phyloP scores from a whole-genome alignment of 2,797 vertebrate genomes.

The Crenuchus spilurus region DNA sequence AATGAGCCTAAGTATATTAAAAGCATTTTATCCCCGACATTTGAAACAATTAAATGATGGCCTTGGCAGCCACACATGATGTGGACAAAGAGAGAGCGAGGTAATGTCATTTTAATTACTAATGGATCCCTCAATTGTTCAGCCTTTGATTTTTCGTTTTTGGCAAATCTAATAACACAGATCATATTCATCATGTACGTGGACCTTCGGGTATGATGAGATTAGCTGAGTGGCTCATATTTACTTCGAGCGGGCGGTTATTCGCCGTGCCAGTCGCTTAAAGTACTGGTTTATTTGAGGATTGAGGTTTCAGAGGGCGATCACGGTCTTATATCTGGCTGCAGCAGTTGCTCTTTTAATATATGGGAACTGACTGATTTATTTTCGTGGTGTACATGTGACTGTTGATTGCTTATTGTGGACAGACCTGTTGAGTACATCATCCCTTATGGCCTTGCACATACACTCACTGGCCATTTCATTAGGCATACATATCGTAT shows the following conservation, averaged over 20 bases:
- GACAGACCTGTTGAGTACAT: constrained; percentile 24
- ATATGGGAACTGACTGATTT: constrained; percentile 48
- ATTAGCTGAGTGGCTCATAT: constrained; percentile 62
- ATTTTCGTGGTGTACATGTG: constrained; percentile 13
- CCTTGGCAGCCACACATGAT: constrained; percentile 70
- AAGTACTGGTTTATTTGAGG: constrained; percentile 74
- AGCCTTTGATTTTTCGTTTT: constrained; percentile 79
- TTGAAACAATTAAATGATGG: constrained; percentile 81
- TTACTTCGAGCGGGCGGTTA: constrained; percentile 73
- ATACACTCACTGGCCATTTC: no score
- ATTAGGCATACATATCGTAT: no score
- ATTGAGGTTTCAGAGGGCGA: constrained; percentile 61
- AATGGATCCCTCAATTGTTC: constrained; percentile 80
- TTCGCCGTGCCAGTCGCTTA: constrained; percentile 61
- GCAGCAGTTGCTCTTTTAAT: constrained; percentile 41
- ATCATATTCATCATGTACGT: constrained; percentile 79
- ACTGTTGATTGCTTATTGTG: constrained; percentile 7
- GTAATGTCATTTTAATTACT: constrained; percentile 84
- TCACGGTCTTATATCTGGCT: constrained; percentile 40
- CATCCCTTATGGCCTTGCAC: not conserved
- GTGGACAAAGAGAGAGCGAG: constrained; percentile 65
- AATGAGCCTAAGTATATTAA: constrained; percentile 87
- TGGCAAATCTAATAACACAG: constrained; percentile 78
- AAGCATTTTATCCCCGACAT: constrained; percentile 81
- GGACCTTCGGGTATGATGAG: constrained; percentile 74